These are phyloP conservation scores for Pentalonia nigronervosa DNA, from an alignment of 1,140 invertebrate genomes.

Conservation along the genomic window DNA sequence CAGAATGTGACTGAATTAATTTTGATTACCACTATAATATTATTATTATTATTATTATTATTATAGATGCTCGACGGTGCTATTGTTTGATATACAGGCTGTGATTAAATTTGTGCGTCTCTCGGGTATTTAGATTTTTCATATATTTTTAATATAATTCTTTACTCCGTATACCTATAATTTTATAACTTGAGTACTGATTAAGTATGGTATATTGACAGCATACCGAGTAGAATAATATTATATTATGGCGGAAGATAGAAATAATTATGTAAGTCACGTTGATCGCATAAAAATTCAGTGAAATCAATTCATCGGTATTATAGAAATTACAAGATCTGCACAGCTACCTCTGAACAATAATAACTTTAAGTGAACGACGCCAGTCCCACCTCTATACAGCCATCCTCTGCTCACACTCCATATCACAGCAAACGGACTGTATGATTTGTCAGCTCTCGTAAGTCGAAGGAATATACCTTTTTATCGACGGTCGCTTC, in stretches of 20 bases:
- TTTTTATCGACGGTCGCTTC: conserved; percentile 25
- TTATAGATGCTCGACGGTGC: background rate
- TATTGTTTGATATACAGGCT: background rate
- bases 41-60: background rate
- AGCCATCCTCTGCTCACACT: no score
- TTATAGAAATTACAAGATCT: background rate
- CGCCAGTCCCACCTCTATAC: background rate
- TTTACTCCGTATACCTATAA: no score
- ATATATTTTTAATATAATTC: no score
- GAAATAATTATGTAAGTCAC: background rate
- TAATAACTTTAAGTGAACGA: background rate
- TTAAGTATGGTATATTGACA: background rate
- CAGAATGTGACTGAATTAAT: background rate
- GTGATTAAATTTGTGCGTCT: background rate
- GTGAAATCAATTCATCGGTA: background rate
- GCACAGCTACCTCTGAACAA: no score
- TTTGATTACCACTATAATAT: background rate
- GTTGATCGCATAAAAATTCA: background rate
- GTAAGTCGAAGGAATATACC: background rate
- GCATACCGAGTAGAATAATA: background rate
- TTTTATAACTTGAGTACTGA: no score
- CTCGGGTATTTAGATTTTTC: background rate
- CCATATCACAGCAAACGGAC: background rate
- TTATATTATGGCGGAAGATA: background rate
- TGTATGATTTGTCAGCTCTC: background rate